Percentiles rank a stretch among this genome's conserved stretches.
These are phyloP conservation scores for Dendrocopos noguchii DNA, from an alignment of 2,113 vertebrate genomes.

Conservation along the genomic window DNA sequence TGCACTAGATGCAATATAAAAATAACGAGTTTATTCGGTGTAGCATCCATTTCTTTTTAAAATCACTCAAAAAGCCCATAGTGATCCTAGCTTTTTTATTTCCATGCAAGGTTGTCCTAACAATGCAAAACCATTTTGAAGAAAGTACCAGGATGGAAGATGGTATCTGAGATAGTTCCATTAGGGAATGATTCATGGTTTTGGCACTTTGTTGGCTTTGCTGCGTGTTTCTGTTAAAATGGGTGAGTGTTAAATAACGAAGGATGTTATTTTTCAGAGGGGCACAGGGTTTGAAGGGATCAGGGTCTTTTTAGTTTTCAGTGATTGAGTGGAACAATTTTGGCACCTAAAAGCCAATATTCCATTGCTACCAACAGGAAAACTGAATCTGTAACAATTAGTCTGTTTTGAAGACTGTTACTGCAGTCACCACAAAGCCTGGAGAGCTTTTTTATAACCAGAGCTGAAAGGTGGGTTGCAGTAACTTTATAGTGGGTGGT, in stretches of 20 bases:
- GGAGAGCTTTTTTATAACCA: neutral
- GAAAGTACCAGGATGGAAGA: neutral
- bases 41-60: neutral
- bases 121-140: neutral
- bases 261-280: neutral
- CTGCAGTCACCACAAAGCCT: neutral
- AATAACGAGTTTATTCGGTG: slow-evolving; percentile 23
- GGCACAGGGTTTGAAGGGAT: neutral
- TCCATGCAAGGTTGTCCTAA: neutral
- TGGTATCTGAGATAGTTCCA: neutral
- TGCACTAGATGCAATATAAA: neutral
- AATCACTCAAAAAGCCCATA: neutral
- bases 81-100: neutral
- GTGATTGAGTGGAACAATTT: neutral
- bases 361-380: neutral
- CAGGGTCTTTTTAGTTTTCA: neutral
- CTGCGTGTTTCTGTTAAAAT: neutral
- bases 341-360: neutral
- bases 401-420: neutral
- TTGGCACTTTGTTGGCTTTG: neutral
- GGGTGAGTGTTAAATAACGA: neutral
- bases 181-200: neutral
- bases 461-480: neutral
- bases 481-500: neutral
- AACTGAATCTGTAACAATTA: neutral